A percentile compares a stretch with the other conserved stretches of the same genome.
These are phyloP conservation scores for Cephalopachus bancanus DNA, from an alignment of 2,797 vertebrate genomes.

Conservation along the genomic window DNA sequence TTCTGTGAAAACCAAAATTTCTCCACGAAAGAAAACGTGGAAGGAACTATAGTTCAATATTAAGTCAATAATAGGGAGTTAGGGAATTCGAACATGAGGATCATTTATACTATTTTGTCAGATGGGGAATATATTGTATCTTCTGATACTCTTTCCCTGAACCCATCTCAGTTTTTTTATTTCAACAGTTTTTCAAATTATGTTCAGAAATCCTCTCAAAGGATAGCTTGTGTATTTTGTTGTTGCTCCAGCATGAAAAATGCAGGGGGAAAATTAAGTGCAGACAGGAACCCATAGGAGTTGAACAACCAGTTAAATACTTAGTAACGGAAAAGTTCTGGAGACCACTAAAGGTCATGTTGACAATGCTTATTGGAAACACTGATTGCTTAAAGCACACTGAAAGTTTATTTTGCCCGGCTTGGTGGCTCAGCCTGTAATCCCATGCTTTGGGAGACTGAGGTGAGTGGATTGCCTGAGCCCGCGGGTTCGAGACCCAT, in stretches of 20 bases:
- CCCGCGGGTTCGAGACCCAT: no score
- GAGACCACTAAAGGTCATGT: constrained; percentile 67
- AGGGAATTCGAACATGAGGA: not conserved
- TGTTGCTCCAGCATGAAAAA: constrained; percentile 57
- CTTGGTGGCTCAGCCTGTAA: no score
- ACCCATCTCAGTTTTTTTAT: constrained; percentile 40
- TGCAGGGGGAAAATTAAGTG: constrained; percentile 40
- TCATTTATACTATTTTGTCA: not conserved
- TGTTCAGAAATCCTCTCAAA: constrained; percentile 5
- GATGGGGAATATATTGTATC: not conserved
- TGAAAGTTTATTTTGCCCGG: constrained; percentile 51
- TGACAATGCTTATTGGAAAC: constrained; percentile 71
- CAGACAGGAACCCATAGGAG: constrained; percentile 49
- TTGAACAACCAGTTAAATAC: constrained; percentile 60
- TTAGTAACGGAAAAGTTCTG: constrained; percentile 65
- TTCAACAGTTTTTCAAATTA: constrained; percentile 48
- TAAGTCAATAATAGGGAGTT: not conserved
- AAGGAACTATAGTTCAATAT: not conserved
- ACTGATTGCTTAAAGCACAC: constrained; percentile 66
- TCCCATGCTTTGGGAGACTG: no score
- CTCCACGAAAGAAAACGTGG: not conserved
- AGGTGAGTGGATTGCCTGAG: no score
- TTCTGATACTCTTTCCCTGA: constrained; percentile 12
- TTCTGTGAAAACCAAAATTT: constrained; percentile 32
- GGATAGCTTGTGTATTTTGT: constrained; percentile 38